phyloP scores from a whole-genome alignment of 2,888 invertebrate species.

The Branchipolynoe longqiensis region DNA sequence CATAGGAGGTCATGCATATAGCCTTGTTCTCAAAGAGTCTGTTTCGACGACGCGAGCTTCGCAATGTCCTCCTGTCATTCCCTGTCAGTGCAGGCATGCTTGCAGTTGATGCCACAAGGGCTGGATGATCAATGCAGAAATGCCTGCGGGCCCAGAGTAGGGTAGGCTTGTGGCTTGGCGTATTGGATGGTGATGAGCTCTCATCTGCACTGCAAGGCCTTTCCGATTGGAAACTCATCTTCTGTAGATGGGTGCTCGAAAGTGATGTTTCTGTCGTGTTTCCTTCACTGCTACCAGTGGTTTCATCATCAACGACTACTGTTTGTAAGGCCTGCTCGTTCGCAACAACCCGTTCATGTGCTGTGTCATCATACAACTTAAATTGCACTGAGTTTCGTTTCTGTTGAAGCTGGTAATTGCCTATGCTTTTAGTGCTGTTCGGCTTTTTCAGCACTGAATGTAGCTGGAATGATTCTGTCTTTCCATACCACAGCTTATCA shows the following conservation, averaged over 20 bases:
- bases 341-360: neutral
- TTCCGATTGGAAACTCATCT: neutral
- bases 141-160: slow-evolving; percentile 57
- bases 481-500: neutral
- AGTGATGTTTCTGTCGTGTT: slow-evolving; percentile 59
- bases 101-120: neutral
- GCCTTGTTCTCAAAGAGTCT: slow-evolving; percentile 66
- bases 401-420: neutral
- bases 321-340: neutral
- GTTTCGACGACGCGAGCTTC: slow-evolving; percentile 6
- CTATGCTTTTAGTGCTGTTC: neutral
- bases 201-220: neutral
- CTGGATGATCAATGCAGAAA: slow-evolving; percentile 3
- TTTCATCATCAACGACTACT: slow-evolving; percentile 45
- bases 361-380: slow-evolving; percentile 50
- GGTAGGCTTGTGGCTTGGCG: slow-evolving; percentile 48
- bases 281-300: slow-evolving; percentile 50
- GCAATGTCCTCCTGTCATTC: neutral
- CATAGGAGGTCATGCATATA: slow-evolving; percentile 61
- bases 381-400: slow-evolving; percentile 53
- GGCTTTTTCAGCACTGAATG: slow-evolving; percentile 54
- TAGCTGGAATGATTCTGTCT: slow-evolving; percentile 6
- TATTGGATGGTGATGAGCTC: neutral
- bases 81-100: neutral
- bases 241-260: slow-evolving; percentile 22